Evolutionary conservation across 2,888 invertebrate genomes (phyloP).

Genomic region (Apoda limacodes): DNA sequence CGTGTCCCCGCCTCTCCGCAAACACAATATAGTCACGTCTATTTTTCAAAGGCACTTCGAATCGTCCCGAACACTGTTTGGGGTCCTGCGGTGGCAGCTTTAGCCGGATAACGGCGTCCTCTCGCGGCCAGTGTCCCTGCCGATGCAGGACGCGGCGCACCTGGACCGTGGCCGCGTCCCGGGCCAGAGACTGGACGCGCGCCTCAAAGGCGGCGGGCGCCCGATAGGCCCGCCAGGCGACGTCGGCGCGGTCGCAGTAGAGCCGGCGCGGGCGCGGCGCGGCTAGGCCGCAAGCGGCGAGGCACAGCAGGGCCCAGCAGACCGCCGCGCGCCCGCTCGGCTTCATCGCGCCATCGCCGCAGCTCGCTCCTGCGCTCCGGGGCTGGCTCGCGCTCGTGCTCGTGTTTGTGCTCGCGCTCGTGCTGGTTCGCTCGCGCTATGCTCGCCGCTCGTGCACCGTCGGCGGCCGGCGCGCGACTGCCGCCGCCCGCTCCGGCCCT

Average conservation of each 20-base stretch:
- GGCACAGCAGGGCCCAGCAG: slow-evolving; percentile 57
- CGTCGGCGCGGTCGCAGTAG: slow-evolving; percentile 66
- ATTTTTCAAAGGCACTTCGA: slow-evolving; percentile 58
- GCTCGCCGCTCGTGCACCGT: slow-evolving; percentile 41
- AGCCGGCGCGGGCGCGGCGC: slow-evolving; percentile 44
- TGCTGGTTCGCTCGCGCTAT: slow-evolving; percentile 27
- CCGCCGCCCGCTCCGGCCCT: slow-evolving; percentile 18
- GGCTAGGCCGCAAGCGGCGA: slow-evolving; percentile 32
- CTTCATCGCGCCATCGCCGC: slow-evolving; percentile 66
- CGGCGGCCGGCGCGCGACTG: slow-evolving; percentile 65
- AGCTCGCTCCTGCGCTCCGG: slow-evolving; percentile 26
- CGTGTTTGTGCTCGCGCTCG: too few species aligned
- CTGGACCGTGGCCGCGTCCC: slow-evolving; percentile 54
- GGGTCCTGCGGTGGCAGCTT: slow-evolving; percentile 37
- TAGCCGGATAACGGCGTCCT: slow-evolving; percentile 47
- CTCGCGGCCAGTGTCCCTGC: slow-evolving; percentile 57
- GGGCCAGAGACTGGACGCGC: slow-evolving; percentile 54
- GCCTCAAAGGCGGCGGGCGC: slow-evolving; percentile 64
- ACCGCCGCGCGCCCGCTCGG: slow-evolving; percentile 60
- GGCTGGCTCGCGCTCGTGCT: slow-evolving; percentile 29
- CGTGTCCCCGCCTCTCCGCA: slow-evolving; percentile 55
- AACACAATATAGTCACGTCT: slow-evolving; percentile 62
- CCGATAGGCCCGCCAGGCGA: slow-evolving; percentile 64
- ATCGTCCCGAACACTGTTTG: slow-evolving; percentile 51
- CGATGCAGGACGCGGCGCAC: slow-evolving; percentile 50